These are phyloP conservation scores for Dioctria linearis DNA, from an alignment of 2,888 invertebrate species.

Conservation along the genomic window DNA sequence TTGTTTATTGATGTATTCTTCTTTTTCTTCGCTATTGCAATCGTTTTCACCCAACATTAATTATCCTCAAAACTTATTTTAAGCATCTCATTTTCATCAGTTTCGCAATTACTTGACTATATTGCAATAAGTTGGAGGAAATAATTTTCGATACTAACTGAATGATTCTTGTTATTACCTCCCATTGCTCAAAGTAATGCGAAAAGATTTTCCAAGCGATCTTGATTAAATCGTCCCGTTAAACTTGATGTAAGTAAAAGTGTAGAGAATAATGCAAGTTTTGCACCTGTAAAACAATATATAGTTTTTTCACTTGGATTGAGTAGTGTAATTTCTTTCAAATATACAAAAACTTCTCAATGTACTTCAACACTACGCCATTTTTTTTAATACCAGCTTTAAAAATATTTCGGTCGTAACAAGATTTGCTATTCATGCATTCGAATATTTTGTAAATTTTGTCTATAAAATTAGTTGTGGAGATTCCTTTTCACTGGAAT, in stretches of 20 bases:
- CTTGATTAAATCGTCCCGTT: too few relatives aligned
- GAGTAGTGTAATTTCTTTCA: too few relatives aligned
- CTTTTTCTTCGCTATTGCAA: too few relatives aligned
- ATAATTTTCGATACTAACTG: too few relatives aligned
- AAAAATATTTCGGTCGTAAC: conserved; percentile 40
- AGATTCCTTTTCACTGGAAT: conserved; percentile 41
- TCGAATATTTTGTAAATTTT: conserved; percentile 50
- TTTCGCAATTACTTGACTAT: background rate
- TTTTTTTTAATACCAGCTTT: background rate
- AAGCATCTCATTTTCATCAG: background rate
- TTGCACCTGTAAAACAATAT: too few relatives aligned
- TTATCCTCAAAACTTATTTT: background rate
- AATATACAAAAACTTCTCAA: background rate
- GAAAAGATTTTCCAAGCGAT: background rate
- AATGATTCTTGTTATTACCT: too few relatives aligned
- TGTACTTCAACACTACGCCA: background rate
- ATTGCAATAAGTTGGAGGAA: too few relatives aligned
- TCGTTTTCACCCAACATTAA: background rate
- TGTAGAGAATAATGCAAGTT: too few relatives aligned
- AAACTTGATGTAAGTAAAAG: too few relatives aligned
- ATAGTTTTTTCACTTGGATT: background rate
- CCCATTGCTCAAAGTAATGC: background rate
- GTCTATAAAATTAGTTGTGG: conserved; percentile 38
- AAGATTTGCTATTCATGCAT: conserved; percentile 50
- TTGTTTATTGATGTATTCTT: too few relatives aligned